phyloP scores from a whole-genome alignment of 2,113 vertebrate species.

The Ia io region DNA sequence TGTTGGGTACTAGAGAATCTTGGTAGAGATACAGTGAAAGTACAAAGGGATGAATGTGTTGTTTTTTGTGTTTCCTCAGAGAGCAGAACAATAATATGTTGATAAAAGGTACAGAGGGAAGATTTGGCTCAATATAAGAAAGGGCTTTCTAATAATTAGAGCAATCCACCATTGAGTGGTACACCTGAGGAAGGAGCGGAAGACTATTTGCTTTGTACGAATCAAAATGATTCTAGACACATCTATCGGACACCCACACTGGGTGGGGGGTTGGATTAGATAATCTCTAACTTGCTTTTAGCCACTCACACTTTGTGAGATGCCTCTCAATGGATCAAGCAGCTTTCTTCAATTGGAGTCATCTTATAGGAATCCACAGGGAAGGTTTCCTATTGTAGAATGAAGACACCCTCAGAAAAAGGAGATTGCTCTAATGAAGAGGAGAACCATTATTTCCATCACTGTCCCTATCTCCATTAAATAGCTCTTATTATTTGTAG shows the following conservation, averaged over 20 bases:
- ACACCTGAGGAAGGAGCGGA: background rate
- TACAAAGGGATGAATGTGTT: background rate
- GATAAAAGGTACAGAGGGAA: background rate
- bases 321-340: background rate
- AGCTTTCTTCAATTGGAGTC: background rate
- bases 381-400: background rate
- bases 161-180: background rate
- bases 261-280: background rate
- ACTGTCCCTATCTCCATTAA: background rate
- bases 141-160: background rate
- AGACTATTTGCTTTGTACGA: background rate
- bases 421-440: background rate
- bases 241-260: background rate
- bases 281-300: background rate
- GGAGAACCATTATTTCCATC: background rate
- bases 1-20: background rate
- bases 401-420: background rate
- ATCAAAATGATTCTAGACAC: background rate
- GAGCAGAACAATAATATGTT: background rate
- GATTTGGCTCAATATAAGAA: background rate
- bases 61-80: background rate
- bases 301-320: background rate
- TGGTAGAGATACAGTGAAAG: background rate
- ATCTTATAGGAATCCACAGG: background rate
- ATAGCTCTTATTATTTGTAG: background rate